Percentiles rank a stretch among this genome's conserved stretches.
These are phyloP conservation scores for Halichondria panicea DNA, from an alignment of 37 sponge, comb jelly and placozoan genomes.

Conservation along the genomic window DNA sequence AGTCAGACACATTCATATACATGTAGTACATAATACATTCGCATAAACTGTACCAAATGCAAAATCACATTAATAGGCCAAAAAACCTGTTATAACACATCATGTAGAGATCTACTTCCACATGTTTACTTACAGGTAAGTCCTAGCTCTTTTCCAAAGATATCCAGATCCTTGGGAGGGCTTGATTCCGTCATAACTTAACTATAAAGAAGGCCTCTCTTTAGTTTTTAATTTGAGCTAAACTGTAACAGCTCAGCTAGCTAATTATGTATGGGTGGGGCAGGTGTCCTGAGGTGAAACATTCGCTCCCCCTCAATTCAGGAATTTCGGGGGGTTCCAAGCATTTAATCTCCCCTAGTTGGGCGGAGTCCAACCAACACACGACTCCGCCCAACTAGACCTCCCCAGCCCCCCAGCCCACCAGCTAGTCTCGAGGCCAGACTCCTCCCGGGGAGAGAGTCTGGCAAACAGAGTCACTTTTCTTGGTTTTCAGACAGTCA, in stretches of 20 bases:
- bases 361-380: too few relatives aligned
- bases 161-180: constrained; percentile 47
- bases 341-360: too few relatives aligned
- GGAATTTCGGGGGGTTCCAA: too few relatives aligned
- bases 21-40: background rate
- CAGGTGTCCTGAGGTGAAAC: background rate
- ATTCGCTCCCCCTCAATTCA: too few relatives aligned
- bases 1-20: background rate
- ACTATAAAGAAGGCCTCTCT: background rate
- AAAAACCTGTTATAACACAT: background rate
- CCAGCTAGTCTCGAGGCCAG: too few relatives aligned
- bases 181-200: constrained; percentile 1
- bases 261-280: background rate
- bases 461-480: too few relatives aligned
- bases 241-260: too few relatives aligned
- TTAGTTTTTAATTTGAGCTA: background rate
- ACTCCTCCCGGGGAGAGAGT: too few relatives aligned
- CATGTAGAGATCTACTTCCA: background rate
- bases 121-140: constrained; percentile 37
- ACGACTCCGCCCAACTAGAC: too few relatives aligned
- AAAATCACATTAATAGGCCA: background rate
- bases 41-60: background rate
- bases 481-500: too few relatives aligned
- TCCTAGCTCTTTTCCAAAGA: constrained; percentile 66
- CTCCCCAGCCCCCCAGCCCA: too few relatives aligned